phyloP scores from a whole-genome alignment of 2,113 vertebrate species.

The Salvelinus sp. region DNA sequence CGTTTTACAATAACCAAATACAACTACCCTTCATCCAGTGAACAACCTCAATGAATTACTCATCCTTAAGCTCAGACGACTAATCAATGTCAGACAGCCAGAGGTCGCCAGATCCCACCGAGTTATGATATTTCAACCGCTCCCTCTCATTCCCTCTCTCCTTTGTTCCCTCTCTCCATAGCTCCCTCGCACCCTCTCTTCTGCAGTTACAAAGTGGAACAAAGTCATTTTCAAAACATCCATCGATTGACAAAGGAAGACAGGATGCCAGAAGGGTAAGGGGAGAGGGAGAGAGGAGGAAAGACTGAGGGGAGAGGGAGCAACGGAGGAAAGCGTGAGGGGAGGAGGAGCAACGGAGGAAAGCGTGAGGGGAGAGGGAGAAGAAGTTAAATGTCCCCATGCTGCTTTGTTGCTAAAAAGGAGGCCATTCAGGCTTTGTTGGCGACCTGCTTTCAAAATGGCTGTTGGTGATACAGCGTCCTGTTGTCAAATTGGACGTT shows the following conservation, averaged over 20 bases:
- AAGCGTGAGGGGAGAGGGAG: background rate
- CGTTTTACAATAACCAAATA: conserved; percentile 1
- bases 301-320: no score
- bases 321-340: no score
- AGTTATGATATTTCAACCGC: conserved; percentile 53
- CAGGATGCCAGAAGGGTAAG: conserved; percentile 2
- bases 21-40: background rate
- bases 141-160: no score
- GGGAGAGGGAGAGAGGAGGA: no score
- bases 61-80: conserved; percentile 37
- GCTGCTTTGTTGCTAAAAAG: conserved; percentile 59
- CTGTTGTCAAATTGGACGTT: conserved; percentile 65
- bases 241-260: conserved; percentile 55
- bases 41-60: conserved; percentile 17
- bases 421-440: conserved; percentile 8
- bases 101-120: conserved; percentile 37
- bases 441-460: no score
- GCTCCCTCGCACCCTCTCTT: conserved; percentile 34
- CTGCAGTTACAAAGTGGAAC: conserved; percentile 42
- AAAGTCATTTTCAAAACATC: conserved; percentile 61
- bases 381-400: conserved; percentile 47
- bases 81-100: conserved; percentile 50
- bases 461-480: conserved; percentile 50
- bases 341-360: no score
- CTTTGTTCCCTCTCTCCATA: no score